A percentile compares a stretch with the other conserved stretches of the same genome.
Conservation (phyloP, 2,113 vertebrate species). For the Leucosticte australis region DNA sequence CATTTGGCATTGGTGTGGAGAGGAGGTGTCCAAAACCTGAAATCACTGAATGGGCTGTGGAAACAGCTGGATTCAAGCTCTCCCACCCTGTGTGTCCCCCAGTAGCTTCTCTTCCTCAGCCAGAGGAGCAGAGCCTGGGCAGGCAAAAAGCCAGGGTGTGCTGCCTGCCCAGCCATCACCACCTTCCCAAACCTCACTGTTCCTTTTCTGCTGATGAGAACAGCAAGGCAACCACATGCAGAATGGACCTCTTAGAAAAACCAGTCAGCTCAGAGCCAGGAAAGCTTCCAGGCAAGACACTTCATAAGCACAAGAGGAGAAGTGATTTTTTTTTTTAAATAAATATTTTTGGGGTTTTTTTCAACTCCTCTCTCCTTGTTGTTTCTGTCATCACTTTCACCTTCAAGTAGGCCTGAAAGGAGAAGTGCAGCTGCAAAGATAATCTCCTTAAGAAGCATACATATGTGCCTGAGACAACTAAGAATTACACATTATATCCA, state of each 20-base stretch:
- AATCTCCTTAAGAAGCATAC: neutral
- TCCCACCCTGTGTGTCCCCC: neutral
- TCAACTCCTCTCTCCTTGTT: neutral
- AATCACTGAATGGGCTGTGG: neutral
- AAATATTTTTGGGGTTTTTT: rapidly evolving
- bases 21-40: neutral
- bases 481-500: neutral
- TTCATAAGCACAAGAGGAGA: neutral
- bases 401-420: neutral
- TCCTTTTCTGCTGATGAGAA: neutral
- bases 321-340: neutral
- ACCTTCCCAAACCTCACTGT: neutral
- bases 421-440: neutral
- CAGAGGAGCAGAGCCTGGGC: neutral
- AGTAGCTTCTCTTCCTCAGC: neutral
- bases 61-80: neutral
- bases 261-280: neutral
- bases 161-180: neutral
- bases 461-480: neutral
- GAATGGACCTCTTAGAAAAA: neutral
- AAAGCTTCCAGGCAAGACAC: neutral
- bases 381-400: too few species aligned
- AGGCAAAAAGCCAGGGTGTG: neutral
- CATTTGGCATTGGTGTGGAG: neutral
- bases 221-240: neutral